Evolutionary conservation across 2,888 invertebrate species (phyloP).

Genomic region (Subacronicta megacephala): DNA sequence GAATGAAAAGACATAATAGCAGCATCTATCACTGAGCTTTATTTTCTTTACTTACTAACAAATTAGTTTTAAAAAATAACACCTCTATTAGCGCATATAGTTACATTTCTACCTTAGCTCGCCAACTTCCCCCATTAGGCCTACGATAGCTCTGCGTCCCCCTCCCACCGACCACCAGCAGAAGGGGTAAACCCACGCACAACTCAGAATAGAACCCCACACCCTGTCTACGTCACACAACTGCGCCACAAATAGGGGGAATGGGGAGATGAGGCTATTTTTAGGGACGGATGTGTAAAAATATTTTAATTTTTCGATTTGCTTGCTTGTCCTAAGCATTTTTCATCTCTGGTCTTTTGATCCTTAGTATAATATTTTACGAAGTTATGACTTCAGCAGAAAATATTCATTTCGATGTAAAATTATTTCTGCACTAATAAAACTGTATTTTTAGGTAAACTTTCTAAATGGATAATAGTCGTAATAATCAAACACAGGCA

Average conservation of each 20-base stretch:
- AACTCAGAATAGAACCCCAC: slow-evolving; percentile 69
- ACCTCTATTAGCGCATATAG: not conserved
- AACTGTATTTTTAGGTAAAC: not conserved
- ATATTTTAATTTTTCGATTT: not conserved
- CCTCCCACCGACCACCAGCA: slow-evolving; percentile 25
- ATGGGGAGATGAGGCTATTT: slow-evolving; percentile 40
- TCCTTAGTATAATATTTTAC: not conserved
- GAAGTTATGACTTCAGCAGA: too few species aligned
- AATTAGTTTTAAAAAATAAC: not conserved
- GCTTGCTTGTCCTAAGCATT: not conserved
- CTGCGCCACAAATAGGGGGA: slow-evolving; percentile 44
- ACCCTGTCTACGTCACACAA: slow-evolving; percentile 59
- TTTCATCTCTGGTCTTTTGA: slow-evolving; percentile 9
- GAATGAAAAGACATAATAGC: too few species aligned
- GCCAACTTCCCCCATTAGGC: slow-evolving; percentile 53
- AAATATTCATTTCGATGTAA: too few species aligned
- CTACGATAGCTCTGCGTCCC: slow-evolving; percentile 28
- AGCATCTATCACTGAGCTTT: too few species aligned
- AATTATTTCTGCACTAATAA: not conserved
- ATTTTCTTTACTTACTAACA: too few species aligned
- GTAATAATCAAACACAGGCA: too few species aligned
- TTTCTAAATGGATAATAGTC: not conserved
- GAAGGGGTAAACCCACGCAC: slow-evolving; percentile 61
- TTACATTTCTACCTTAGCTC: slow-evolving; percentile 23
- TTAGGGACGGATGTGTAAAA: slow-evolving; percentile 42